Conservation (phyloP, 2,888 invertebrate genomes). For the Drosophila picticornis region DNA sequence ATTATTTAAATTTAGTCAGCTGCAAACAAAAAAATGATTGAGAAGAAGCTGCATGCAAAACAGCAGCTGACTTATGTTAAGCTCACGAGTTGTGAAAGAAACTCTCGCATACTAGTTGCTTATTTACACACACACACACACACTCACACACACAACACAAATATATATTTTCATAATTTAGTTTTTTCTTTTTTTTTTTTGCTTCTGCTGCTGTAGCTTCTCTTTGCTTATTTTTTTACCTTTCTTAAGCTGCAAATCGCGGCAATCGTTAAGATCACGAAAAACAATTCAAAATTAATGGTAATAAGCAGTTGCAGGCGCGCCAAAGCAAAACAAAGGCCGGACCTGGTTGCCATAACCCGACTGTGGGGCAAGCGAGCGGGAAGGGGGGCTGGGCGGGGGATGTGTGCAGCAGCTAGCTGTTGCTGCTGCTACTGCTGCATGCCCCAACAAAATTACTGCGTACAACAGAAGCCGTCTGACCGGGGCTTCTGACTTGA, state of each 20-base stretch:
- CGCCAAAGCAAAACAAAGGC: slow-evolving; percentile 68
- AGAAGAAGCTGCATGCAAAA: slow-evolving; percentile 50
- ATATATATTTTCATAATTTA: slow-evolving; percentile 62
- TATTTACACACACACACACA: slow-evolving; percentile 22
- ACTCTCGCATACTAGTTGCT: slow-evolving; percentile 12
- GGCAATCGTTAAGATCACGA: slow-evolving; percentile 85
- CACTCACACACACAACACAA: slow-evolving; percentile 8
- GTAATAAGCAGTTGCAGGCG: slow-evolving; percentile 84
- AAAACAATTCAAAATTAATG: slow-evolving; percentile 85
- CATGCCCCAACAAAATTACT: slow-evolving; percentile 84
- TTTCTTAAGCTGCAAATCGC: slow-evolving; percentile 81
- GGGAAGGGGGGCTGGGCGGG: slow-evolving; percentile 1
- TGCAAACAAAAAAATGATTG: slow-evolving; percentile 2
- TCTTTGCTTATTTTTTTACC: slow-evolving; percentile 35
- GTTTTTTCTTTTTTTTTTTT: slow-evolving; percentile 22
- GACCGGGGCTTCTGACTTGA: slow-evolving; percentile 59
- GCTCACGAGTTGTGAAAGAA: slow-evolving; percentile 53
- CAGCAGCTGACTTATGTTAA: slow-evolving; percentile 27
- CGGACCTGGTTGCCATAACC: slow-evolving; percentile 45
- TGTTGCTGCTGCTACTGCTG: slow-evolving; percentile 18
- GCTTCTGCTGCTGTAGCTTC: slow-evolving; percentile 37
- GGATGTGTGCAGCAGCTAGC: slow-evolving; percentile 6
- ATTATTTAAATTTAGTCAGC: slow-evolving; percentile 1
- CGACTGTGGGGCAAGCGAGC: slow-evolving; percentile 26
- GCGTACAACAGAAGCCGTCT: slow-evolving; percentile 85